Conservation (phyloP, 2,888 invertebrate genomes). For the Himalopsyche kuldschensis region DNA sequence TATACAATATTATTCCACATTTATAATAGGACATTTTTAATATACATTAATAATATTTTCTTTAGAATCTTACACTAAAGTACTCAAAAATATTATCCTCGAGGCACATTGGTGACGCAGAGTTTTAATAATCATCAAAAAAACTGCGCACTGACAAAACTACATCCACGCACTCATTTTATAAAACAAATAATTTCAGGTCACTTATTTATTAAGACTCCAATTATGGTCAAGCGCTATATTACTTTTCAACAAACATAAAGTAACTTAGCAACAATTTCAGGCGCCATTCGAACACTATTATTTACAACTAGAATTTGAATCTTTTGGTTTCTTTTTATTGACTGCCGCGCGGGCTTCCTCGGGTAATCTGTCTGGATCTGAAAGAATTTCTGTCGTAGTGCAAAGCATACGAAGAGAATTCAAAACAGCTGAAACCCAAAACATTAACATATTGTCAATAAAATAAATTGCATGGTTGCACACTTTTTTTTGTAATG, state of each 20-base stretch:
- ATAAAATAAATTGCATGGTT: too few species aligned
- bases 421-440: constrained; percentile 81
- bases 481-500: too few species aligned
- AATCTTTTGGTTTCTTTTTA: constrained; percentile 40
- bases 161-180: neutral
- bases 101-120: neutral
- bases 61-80: neutral
- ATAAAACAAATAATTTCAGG: constrained; percentile 15
- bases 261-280: neutral
- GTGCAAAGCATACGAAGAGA: constrained; percentile 89
- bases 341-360: constrained; percentile 81
- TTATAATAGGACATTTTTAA: neutral
- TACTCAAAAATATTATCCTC: neutral
- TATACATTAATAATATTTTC: neutral
- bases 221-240: constrained; percentile 7
- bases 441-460: constrained; percentile 16
- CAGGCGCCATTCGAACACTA: constrained; percentile 1
- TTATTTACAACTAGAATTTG: constrained; percentile 21
- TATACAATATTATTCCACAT: neutral
- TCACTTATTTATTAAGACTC: constrained; percentile 29
- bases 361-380: constrained; percentile 85
- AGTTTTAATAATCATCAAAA: neutral
- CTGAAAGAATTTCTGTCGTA: constrained; percentile 88
- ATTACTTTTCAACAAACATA: constrained; percentile 1
- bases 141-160: neutral